Percentiles rank a stretch among this genome's conserved stretches.
Conservation (phyloP, 2,888 invertebrate species). For the Drosophila limbata region DNA sequence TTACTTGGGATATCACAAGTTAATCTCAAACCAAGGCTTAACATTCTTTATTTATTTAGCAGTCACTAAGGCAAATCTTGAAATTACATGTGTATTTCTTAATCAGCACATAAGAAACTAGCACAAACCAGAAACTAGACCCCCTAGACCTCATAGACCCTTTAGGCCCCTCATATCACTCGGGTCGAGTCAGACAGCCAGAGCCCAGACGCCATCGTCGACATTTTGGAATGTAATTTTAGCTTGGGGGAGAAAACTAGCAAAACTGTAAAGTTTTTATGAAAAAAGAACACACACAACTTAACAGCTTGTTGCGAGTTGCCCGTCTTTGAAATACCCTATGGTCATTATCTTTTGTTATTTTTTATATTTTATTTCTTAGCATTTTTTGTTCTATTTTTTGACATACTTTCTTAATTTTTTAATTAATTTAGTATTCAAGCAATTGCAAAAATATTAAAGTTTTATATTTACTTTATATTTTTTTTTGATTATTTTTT, state of each 20-base stretch:
- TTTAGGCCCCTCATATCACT: conserved; percentile 13
- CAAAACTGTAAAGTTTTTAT: conserved; percentile 69
- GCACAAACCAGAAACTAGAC: conserved; percentile 31
- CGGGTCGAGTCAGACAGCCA: conserved; percentile 16
- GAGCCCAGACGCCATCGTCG: conserved; percentile 63
- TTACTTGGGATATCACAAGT: conserved; percentile 7
- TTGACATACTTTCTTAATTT: too few relatives aligned
- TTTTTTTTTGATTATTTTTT: too few relatives aligned
- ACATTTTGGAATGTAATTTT: conserved; percentile 80
- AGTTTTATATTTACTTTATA: too few relatives aligned
- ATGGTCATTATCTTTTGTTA: too few relatives aligned
- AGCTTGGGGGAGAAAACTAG: conserved; percentile 61
- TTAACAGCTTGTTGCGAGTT: too few relatives aligned
- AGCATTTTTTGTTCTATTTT: too few relatives aligned
- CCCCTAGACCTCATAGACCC: conserved; percentile 1
- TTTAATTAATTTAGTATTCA: too few relatives aligned
- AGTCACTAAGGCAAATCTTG: conserved; percentile 72
- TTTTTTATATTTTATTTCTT: too few relatives aligned
- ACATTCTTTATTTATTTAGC: conserved; percentile 2
- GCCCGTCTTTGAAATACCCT: conserved; percentile 13
- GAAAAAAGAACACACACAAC: conserved; percentile 14
- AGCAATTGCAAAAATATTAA: too few relatives aligned
- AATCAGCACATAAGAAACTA: conserved; percentile 50
- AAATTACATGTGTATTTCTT: conserved; percentile 78
- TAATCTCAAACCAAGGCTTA: background rate